These are phyloP conservation scores for Sinocyclocheilus anophthalmus DNA, from an alignment of 2,113 vertebrate species.

Conservation along the genomic window DNA sequence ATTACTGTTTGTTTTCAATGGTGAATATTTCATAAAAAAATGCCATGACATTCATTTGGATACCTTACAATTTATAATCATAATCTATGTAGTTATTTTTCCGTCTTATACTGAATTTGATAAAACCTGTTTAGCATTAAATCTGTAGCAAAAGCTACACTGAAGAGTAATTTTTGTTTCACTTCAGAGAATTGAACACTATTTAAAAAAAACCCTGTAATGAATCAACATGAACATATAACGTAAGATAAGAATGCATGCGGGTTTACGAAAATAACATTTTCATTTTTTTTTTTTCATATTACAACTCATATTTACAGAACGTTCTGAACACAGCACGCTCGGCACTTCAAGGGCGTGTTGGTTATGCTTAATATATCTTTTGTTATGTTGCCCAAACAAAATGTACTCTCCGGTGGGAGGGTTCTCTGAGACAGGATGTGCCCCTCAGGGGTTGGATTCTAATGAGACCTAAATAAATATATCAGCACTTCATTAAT, in stretches of 20 bases:
- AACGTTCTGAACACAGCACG: conserved; percentile 48
- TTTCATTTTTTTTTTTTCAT: neutral
- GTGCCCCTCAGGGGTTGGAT: conserved; percentile 66
- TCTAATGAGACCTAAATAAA: conserved; percentile 78
- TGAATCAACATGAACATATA: neutral
- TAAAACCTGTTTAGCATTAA: neutral
- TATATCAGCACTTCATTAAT: conserved; percentile 76
- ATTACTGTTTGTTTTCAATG: neutral
- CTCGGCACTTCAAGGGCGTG: conserved; percentile 44
- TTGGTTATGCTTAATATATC: conserved; percentile 64
- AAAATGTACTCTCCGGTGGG: conserved; percentile 65
- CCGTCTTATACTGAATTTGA: neutral
- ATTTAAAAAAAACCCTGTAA: neutral
- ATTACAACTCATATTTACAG: conserved; percentile 48
- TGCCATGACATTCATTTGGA: neutral
- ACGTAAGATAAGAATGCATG: neutral
- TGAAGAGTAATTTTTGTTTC: neutral
- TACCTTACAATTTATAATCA: neutral
- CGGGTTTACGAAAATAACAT: neutral
- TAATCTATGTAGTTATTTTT: neutral
- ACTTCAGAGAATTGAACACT: neutral
- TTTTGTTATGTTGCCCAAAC: conserved; percentile 73
- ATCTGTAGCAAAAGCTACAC: neutral
- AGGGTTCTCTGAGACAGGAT: conserved; percentile 61
- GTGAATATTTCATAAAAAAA: neutral